Conservation (phyloP, 2,113 vertebrate species). For the Xiphophorus maculatus region DNA sequence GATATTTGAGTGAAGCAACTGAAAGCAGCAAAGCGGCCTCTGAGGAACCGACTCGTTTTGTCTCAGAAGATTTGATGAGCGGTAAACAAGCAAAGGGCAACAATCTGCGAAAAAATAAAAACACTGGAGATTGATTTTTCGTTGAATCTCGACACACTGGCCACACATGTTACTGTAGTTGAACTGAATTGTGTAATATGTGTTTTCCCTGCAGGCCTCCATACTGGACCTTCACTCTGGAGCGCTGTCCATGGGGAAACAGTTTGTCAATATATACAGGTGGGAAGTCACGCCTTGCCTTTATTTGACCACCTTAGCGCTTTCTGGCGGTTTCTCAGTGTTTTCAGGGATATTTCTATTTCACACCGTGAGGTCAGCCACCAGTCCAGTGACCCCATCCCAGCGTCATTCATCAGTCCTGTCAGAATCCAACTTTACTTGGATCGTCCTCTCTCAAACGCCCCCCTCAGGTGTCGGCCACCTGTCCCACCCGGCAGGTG, state of each 20-base stretch:
- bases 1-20: conserved; percentile 13
- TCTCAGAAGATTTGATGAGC: conserved; percentile 23
- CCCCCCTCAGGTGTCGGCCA: background rate
- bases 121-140: background rate
- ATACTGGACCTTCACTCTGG: conserved; percentile 96
- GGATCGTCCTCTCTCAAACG: background rate
- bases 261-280: conserved; percentile 98
- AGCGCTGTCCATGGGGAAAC: conserved; percentile 92
- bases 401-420: conserved; percentile 32
- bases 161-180: background rate
- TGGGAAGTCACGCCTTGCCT: conserved; percentile 61
- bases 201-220: conserved; percentile 84
- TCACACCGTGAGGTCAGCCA: background rate
- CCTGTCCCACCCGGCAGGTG: background rate
- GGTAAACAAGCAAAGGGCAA: conserved; percentile 48
- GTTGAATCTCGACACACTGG: background rate
- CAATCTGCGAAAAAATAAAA: background rate
- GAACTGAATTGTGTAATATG: background rate
- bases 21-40: conserved; percentile 5
- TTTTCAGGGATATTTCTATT: conserved; percentile 8
- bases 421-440: conserved; percentile 5
- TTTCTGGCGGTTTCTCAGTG: no score
- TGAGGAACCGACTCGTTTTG: conserved; percentile 34
- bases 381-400: conserved; percentile 21
- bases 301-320: background rate